Evolutionary conservation across 2,113 vertebrate species (phyloP).

Genomic region (Acrocephalus arundinaceus): DNA sequence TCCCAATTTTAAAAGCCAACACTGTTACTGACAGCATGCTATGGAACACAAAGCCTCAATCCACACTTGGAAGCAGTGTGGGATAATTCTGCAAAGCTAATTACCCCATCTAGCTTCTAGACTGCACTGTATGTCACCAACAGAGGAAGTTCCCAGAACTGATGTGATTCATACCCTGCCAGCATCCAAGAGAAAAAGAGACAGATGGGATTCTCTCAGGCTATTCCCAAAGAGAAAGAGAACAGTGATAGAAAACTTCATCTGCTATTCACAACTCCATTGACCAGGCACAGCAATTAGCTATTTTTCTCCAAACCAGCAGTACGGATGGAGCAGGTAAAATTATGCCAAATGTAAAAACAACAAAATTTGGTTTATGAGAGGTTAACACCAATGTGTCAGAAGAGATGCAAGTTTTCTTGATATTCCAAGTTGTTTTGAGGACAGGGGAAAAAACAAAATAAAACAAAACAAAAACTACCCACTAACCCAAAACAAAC

Average conservation of each 20-base stretch:
- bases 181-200: neutral
- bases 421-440: neutral
- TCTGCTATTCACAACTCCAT: neutral
- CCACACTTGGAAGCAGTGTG: neutral
- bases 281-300: neutral
- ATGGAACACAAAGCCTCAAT: neutral
- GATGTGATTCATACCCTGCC: neutral
- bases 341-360: neutral
- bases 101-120: neutral
- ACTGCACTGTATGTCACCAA: neutral
- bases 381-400: neutral
- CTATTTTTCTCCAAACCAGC: neutral
- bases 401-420: neutral
- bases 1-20: neutral
- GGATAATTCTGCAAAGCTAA: neutral
- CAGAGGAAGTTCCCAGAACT: neutral
- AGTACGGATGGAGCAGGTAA: neutral
- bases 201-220: neutral
- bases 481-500: neutral
- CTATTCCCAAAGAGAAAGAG: neutral
- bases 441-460: neutral
- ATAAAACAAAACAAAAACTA: neutral
- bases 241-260: neutral
- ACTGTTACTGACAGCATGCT: neutral
- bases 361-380: neutral